phyloP scores from a whole-genome alignment of 2,888 invertebrate species.

The Cyaniris semiargus region DNA sequence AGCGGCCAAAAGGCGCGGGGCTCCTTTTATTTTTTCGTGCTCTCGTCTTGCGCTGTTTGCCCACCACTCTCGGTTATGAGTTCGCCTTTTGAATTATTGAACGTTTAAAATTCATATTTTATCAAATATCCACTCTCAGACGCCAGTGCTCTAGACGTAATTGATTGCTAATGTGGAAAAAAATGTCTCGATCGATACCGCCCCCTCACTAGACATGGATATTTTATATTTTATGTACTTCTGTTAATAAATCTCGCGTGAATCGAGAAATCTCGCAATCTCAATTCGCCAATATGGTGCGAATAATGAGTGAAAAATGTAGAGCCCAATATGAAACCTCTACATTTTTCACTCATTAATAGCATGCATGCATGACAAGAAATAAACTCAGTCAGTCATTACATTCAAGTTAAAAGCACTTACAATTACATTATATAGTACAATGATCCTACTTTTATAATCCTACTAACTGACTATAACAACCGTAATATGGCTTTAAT shows the following conservation, averaged over 20 bases:
- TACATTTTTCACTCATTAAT: too few relatives aligned
- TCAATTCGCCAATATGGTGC: background rate
- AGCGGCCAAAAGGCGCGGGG: slow-evolving; percentile 51
- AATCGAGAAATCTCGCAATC: background rate
- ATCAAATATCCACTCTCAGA: slow-evolving; percentile 37
- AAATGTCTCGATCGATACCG: background rate
- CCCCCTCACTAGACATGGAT: background rate
- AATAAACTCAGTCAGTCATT: too few relatives aligned
- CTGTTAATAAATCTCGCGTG: background rate
- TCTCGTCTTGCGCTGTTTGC: slow-evolving; percentile 53
- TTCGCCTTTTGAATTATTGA: slow-evolving; percentile 58
- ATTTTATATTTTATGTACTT: background rate
- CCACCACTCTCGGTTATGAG: slow-evolving; percentile 63
- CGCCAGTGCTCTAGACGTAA: background rate
- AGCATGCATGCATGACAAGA: too few relatives aligned
- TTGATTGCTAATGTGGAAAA: slow-evolving; percentile 16
- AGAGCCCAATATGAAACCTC: too few relatives aligned
- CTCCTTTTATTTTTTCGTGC: slow-evolving; percentile 49
- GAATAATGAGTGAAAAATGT: too few relatives aligned
- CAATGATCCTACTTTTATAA: background rate
- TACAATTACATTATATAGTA: too few relatives aligned
- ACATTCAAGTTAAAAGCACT: background rate
- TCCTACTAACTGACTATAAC: background rate
- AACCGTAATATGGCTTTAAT: background rate
- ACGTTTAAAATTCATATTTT: slow-evolving; percentile 72